Percentiles rank a stretch among this genome's conserved stretches.
Evolutionary conservation across 2,888 invertebrate genomes (phyloP).

Genomic region (Apeira syringaria): DNA sequence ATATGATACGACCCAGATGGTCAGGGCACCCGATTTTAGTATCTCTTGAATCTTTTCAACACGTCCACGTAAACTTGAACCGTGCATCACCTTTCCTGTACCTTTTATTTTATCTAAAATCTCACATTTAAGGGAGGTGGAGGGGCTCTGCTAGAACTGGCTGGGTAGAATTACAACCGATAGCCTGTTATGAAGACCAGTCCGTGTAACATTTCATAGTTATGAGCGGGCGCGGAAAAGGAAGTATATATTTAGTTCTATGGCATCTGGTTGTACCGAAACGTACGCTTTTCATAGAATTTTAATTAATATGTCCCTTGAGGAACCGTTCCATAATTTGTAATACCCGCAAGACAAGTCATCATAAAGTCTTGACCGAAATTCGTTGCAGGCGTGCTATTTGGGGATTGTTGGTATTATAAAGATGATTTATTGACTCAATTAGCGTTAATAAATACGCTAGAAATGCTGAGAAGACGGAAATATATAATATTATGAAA

Average conservation of each 20-base stretch:
- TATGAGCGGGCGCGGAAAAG: slow-evolving; percentile 76
- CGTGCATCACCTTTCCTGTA: slow-evolving; percentile 49
- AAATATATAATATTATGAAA: slow-evolving; percentile 42
- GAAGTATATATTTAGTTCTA: slow-evolving; percentile 78
- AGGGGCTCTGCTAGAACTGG: slow-evolving; percentile 54
- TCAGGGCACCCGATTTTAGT: slow-evolving; percentile 77
- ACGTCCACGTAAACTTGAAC: slow-evolving; percentile 58
- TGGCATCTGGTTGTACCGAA: slow-evolving; percentile 70
- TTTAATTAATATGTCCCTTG: slow-evolving; percentile 75
- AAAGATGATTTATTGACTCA: slow-evolving; percentile 42
- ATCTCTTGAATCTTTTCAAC: slow-evolving; percentile 73
- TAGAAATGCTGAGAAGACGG: slow-evolving; percentile 35
- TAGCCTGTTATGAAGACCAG: slow-evolving; percentile 73
- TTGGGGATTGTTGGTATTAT: slow-evolving; percentile 37
- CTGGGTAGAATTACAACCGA: slow-evolving; percentile 63
- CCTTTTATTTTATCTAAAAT: slow-evolving; percentile 46
- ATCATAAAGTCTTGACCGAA: slow-evolving; percentile 52
- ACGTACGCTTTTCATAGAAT: slow-evolving; percentile 71
- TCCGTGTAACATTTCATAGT: slow-evolving; percentile 75
- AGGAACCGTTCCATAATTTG: slow-evolving; percentile 65
- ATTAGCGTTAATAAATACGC: slow-evolving; percentile 43
- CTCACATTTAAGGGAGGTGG: slow-evolving; percentile 43
- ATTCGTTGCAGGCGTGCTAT: slow-evolving; percentile 36
- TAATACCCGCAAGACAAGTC: slow-evolving; percentile 52
- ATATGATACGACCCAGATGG: slow-evolving; percentile 79